phyloP scores from a whole-genome alignment of 2,888 invertebrate species.

The Polymixis lichenea region DNA sequence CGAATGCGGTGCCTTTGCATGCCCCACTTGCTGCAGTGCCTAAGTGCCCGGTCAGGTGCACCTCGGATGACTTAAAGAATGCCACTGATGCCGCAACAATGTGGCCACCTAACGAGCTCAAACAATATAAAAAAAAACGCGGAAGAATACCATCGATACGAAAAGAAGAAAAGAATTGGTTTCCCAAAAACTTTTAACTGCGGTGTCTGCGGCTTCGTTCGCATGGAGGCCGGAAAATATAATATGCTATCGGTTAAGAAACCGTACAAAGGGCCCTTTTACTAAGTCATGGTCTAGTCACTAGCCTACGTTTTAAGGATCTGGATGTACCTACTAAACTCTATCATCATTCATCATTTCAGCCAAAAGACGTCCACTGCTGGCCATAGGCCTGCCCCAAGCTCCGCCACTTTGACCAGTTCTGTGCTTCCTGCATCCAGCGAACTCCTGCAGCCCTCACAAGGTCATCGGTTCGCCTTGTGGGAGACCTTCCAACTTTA shows the following conservation, averaged over 20 bases:
- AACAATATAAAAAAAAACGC: not conserved
- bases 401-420: no score
- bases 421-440: no score
- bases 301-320: not conserved
- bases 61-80: not conserved
- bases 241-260: not conserved
- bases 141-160: not conserved
- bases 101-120: not conserved
- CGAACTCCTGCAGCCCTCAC: no score
- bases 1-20: not conserved
- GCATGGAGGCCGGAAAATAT: not conserved
- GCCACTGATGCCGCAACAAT: not conserved
- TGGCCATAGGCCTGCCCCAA: no score
- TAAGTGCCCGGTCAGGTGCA: not conserved
- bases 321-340: not conserved
- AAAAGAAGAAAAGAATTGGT: not conserved
- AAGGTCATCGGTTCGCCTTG: no score
- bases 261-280: not conserved
- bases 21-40: not conserved
- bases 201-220: no score
- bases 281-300: not conserved
- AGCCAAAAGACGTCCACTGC: no score
- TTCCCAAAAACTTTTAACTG: not conserved
- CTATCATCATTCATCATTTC: no score
- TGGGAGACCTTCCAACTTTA: no score